phyloP scores from a whole-genome alignment of 2,888 invertebrate genomes.

The Ptycholaimellus sp. region DNA sequence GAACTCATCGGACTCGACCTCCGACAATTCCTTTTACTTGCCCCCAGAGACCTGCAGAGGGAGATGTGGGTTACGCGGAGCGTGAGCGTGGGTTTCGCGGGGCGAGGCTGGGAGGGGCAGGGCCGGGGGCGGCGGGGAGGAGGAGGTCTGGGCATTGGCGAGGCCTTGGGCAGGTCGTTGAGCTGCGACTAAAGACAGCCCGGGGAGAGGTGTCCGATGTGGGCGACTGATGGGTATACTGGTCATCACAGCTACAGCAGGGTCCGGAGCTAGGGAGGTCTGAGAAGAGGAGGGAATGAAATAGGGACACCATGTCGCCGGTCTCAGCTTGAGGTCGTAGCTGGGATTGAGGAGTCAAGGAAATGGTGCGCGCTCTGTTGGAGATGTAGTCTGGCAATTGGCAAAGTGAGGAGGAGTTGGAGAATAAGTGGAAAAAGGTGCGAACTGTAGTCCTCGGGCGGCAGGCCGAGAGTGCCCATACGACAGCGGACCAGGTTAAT shows the following conservation, averaged over 20 bases:
- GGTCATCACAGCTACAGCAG: background rate
- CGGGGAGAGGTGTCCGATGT: background rate
- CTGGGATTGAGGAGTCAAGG: slow-evolving; percentile 95
- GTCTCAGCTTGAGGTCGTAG: slow-evolving; percentile 77
- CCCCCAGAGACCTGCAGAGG: too few relatives aligned
- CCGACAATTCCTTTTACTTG: too few relatives aligned
- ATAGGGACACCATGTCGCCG: slow-evolving; percentile 71
- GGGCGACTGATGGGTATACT: background rate
- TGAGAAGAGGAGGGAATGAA: background rate
- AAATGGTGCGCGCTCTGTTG: slow-evolving; percentile 70
- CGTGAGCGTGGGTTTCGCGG: too few relatives aligned
- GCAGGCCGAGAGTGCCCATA: slow-evolving; percentile 73
- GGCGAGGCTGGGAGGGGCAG: too few relatives aligned
- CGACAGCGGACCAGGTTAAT: slow-evolving; percentile 74
- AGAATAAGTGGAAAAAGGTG: background rate
- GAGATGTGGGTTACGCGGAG: too few relatives aligned
- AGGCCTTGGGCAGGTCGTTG: too few relatives aligned
- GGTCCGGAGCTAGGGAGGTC: background rate
- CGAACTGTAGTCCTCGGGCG: slow-evolving; percentile 52
- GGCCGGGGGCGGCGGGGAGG: too few relatives aligned
- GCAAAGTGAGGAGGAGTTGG: too few relatives aligned
- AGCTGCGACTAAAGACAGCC: background rate
- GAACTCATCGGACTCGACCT: too few relatives aligned
- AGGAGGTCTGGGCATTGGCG: too few relatives aligned
- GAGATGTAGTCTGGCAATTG: slow-evolving; percentile 71